These are phyloP conservation scores for Hydrolagus affinis DNA, from an alignment of 2,113 vertebrate species.

Conservation along the genomic window DNA sequence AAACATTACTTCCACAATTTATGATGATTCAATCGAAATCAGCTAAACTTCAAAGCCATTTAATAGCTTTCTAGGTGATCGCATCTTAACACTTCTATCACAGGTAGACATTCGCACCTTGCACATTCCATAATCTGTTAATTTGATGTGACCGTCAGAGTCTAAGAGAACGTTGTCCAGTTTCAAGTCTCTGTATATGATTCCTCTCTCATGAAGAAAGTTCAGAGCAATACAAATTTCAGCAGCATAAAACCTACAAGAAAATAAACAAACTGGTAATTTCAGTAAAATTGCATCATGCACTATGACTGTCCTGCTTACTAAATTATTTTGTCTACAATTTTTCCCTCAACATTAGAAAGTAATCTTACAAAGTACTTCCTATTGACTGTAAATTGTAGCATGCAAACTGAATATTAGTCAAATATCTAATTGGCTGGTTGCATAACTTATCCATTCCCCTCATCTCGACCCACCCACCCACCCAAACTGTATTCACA, in stretches of 20 bases:
- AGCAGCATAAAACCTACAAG: constrained; percentile 87
- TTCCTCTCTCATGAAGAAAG: constrained; percentile 95
- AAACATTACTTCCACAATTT: background rate
- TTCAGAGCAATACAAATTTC: constrained; percentile 96
- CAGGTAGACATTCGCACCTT: constrained; percentile 59
- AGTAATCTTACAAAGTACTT: background rate
- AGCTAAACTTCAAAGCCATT: no score
- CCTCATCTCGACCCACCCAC: background rate
- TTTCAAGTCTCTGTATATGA: constrained; percentile 94
- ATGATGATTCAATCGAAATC: no score
- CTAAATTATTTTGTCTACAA: background rate
- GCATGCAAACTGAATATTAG: background rate
- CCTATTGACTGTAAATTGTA: background rate
- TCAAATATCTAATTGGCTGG: background rate
- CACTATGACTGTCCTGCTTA: background rate
- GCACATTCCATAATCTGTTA: constrained; percentile 99
- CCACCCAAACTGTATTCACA: background rate
- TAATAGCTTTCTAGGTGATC: no score
- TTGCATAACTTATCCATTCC: background rate
- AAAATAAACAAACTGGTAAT: background rate
- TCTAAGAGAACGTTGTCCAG: constrained; percentile 96
- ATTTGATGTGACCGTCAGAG: constrained; percentile 90
- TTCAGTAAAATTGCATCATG: background rate
- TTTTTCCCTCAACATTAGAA: background rate
- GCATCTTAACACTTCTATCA: background rate